Percentiles rank a stretch among this genome's conserved stretches.
Conservation (phyloP, 2,113 vertebrate species). For the Calonectris borealis region DNA sequence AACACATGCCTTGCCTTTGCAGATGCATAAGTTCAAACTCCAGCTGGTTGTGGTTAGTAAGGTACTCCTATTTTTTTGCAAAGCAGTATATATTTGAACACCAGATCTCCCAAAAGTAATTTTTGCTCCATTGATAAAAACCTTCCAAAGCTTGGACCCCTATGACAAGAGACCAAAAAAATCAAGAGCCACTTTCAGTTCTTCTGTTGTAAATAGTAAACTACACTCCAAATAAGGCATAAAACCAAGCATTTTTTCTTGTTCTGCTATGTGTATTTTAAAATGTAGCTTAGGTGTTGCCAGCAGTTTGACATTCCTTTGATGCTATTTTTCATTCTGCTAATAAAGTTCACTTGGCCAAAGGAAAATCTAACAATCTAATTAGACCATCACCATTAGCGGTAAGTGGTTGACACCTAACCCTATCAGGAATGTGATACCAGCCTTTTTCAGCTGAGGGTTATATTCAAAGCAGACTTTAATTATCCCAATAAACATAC, state of each 20-base stretch:
- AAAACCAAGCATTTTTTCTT: neutral
- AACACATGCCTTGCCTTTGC: neutral
- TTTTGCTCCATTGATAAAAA: neutral
- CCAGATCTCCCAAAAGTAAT: neutral
- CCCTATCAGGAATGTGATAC: neutral
- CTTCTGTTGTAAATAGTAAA: neutral
- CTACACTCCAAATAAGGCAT: neutral
- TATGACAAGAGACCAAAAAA: neutral
- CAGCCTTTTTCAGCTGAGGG: neutral
- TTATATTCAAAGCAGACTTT: conserved; percentile 1
- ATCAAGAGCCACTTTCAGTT: neutral
- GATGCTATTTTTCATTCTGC: neutral
- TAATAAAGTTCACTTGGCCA: neutral
- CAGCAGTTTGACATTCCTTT: neutral
- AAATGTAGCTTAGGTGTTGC: neutral
- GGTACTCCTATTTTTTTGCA: neutral
- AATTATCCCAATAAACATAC: neutral
- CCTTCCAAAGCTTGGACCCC: neutral
- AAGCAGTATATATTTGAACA: neutral
- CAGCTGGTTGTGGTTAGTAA: neutral
- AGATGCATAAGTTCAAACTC: neutral
- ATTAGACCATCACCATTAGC: conserved; percentile 30
- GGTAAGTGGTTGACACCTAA: neutral
- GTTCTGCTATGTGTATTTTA: neutral
- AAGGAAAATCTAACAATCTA: neutral